Conservation (phyloP, 2,113 vertebrate species). For the Rutilus rutilus region DNA sequence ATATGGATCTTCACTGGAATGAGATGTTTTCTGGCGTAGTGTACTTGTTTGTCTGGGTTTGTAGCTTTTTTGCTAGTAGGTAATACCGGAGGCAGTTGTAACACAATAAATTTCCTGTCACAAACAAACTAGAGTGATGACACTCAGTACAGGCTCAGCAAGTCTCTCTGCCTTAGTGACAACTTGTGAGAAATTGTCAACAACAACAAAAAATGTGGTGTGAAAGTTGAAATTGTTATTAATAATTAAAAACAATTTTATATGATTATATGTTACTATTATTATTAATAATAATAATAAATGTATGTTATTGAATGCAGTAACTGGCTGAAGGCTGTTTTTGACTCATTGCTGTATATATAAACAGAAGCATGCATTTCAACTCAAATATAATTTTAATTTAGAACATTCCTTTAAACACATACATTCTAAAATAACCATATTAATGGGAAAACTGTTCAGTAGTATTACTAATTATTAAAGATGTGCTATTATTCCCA, state of each 20-base stretch:
- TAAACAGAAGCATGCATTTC: background rate
- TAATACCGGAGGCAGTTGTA: background rate
- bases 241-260: too few species aligned
- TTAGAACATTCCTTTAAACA: background rate
- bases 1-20: background rate
- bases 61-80: constrained; percentile 1
- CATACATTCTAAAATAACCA: background rate
- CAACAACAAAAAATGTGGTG: background rate
- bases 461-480: background rate
- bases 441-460: background rate
- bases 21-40: background rate
- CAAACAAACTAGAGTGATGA: constrained; percentile 11
- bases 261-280: background rate
- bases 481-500: background rate
- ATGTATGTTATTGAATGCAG: background rate
- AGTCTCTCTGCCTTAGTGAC: background rate
- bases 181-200: background rate
- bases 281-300: background rate
- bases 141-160: background rate
- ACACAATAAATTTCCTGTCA: background rate
- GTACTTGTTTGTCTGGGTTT: background rate
- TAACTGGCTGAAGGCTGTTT: background rate
- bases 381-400: background rate
- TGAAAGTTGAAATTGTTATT: background rate
- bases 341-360: background rate